Evolutionary conservation across 2,888 invertebrate species (phyloP).

Genomic region (Dendrolimus houi): DNA sequence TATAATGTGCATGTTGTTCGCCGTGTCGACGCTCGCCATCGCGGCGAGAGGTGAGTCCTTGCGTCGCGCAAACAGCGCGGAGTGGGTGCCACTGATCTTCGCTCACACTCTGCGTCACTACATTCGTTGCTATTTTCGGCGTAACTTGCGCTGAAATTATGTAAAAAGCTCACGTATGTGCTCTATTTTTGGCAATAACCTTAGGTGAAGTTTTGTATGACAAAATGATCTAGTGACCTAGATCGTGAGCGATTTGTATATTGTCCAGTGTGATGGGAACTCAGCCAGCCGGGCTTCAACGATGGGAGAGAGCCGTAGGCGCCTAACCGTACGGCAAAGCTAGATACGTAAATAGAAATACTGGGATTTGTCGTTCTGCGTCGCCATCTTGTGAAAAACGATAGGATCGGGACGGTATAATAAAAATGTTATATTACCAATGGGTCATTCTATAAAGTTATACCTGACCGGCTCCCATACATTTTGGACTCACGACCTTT

Average conservation of each 20-base stretch:
- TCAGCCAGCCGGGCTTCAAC: constrained; percentile 14
- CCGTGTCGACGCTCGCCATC: constrained; percentile 57
- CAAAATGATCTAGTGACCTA: constrained; percentile 57
- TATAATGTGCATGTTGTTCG: constrained; percentile 66
- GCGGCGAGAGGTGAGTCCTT: constrained; percentile 64
- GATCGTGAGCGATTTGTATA: constrained; percentile 23
- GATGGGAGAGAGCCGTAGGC: constrained; percentile 9
- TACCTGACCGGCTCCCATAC: too few species aligned
- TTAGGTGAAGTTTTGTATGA: constrained; percentile 55
- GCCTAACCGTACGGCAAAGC: constrained; percentile 32
- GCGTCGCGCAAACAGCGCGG: constrained; percentile 20
- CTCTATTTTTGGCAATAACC: constrained; percentile 71
- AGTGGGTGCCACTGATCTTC: constrained; percentile 33
- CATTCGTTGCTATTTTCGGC: constrained; percentile 65
- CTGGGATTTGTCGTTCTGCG: constrained; percentile 71
- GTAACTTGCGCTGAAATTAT: constrained; percentile 76
- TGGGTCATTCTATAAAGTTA: constrained; percentile 27
- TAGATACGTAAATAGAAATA: constrained; percentile 73
- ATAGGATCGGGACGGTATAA: constrained; percentile 65
- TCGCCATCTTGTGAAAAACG: constrained; percentile 77
- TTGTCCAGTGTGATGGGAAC: constrained; percentile 14
- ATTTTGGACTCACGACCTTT: too few species aligned
- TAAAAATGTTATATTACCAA: constrained; percentile 50
- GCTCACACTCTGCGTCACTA: constrained; percentile 59
- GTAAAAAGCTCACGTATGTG: constrained; percentile 74